Conservation (phyloP, 2,888 invertebrate genomes). For the Creontiades dilutus region DNA sequence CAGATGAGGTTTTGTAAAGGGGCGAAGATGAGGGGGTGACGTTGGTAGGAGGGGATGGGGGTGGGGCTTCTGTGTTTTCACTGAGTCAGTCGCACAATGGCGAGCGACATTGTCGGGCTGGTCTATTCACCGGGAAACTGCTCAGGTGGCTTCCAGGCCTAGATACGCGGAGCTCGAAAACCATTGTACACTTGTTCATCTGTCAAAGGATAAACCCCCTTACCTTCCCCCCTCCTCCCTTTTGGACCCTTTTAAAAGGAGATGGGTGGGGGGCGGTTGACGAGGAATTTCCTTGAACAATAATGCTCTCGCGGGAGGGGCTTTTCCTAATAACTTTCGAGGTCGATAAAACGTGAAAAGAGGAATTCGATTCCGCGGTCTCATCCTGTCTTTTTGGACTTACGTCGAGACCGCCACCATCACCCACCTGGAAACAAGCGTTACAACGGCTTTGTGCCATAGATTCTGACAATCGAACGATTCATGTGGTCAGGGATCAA, state of each 20-base stretch:
- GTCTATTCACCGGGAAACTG: conserved; percentile 68
- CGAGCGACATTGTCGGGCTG: conserved; percentile 60
- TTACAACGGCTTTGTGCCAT: no score
- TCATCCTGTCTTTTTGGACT: no score
- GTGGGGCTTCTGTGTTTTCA: conserved; percentile 68
- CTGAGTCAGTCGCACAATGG: conserved; percentile 68
- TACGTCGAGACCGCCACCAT: no score
- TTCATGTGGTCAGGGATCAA: no score
- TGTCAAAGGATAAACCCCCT: conserved; percentile 65
- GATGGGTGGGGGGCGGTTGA: background rate
- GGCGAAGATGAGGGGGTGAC: background rate
- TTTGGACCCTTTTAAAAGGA: conserved; percentile 26
- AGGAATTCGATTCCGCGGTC: background rate
- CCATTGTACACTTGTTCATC: conserved; percentile 70
- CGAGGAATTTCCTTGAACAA: conserved; percentile 10
- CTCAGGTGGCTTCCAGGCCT: conserved; percentile 69
- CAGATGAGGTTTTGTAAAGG: conserved; percentile 67
- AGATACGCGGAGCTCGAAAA: conserved; percentile 61
- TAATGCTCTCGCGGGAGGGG: background rate
- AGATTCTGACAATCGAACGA: no score
- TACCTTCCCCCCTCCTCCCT: background rate
- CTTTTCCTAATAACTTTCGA: conserved; percentile 1
- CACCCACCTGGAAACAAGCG: no score
- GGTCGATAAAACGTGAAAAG: conserved; percentile 36
- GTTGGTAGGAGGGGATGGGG: background rate